Evolutionary conservation across 2,113 vertebrate genomes (phyloP).

Genomic region (Ranitomeya variabilis): DNA sequence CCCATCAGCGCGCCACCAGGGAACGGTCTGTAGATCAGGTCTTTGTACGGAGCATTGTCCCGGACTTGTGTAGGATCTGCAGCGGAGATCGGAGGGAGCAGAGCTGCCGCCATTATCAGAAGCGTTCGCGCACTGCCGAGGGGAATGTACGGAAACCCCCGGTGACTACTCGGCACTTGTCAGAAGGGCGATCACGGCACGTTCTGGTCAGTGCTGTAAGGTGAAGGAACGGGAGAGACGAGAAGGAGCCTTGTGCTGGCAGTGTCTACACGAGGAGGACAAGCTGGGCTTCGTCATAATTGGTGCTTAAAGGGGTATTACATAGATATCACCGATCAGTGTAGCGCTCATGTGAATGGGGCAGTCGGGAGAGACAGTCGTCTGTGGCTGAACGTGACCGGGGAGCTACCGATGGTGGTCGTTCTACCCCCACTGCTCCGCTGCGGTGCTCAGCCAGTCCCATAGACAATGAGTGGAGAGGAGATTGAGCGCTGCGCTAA

Average conservation of each 20-base stretch:
- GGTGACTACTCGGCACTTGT: slow-evolving; percentile 29
- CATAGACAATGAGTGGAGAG: too few relatives aligned
- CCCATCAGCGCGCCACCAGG: slow-evolving; percentile 59
- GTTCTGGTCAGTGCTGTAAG: neutral
- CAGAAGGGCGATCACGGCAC: slow-evolving; percentile 10
- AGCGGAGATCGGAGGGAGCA: slow-evolving; percentile 4
- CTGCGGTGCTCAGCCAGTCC: too few relatives aligned
- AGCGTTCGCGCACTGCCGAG: slow-evolving; percentile 18
- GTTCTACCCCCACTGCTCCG: too few relatives aligned
- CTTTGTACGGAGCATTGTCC: slow-evolving; percentile 39
- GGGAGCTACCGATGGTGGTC: too few relatives aligned
- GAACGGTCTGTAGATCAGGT: slow-evolving; percentile 52
- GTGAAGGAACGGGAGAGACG: neutral
- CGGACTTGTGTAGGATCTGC: slow-evolving; percentile 24
- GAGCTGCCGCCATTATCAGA: slow-evolving; percentile 28
- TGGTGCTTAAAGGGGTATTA: neutral
- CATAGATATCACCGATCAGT: too few relatives aligned
- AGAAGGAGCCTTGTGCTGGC: neutral
- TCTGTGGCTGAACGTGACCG: too few relatives aligned
- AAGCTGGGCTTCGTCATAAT: neutral
- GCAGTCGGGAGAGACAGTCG: too few relatives aligned
- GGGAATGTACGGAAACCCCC: neutral
- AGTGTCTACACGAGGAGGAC: neutral
- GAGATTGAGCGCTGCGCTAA: too few relatives aligned
- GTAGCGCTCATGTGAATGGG: too few relatives aligned